A percentile compares a stretch with the other conserved stretches of the same genome.
phyloP scores from a whole-genome alignment of 2,888 invertebrate genomes.

The Tridacna gigas region DNA sequence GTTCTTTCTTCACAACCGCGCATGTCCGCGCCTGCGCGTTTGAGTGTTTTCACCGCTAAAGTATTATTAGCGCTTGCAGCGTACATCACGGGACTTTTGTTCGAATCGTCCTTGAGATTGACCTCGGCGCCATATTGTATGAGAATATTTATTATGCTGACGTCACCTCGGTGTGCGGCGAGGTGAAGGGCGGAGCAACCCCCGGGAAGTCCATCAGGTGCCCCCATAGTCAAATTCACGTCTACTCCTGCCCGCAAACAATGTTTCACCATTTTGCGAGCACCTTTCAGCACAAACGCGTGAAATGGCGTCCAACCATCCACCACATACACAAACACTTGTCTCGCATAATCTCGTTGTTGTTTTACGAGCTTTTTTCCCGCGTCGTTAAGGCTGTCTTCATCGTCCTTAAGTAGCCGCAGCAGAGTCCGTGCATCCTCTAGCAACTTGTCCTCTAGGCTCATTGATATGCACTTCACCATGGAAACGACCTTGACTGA shows the following conservation, averaged over 20 bases:
- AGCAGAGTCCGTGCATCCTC: conserved; percentile 73
- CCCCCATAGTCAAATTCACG: conserved; percentile 76
- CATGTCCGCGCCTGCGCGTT: conserved; percentile 77
- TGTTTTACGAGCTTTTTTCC: conserved; percentile 70
- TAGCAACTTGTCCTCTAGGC: conserved; percentile 48
- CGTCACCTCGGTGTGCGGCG: conserved; percentile 80
- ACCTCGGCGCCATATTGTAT: conserved; percentile 71
- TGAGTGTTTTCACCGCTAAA: conserved; percentile 72
- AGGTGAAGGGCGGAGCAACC: conserved; percentile 77
- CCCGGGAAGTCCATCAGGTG: conserved; percentile 75
- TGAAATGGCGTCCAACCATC: conserved; percentile 81
- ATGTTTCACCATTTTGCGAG: conserved; percentile 75
- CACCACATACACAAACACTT: conserved; percentile 71
- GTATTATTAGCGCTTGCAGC: conserved; percentile 73
- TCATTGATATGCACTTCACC: conserved; percentile 63
- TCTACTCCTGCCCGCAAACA: conserved; percentile 73
- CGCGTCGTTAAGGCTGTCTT: conserved; percentile 72
- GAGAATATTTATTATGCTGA: conserved; percentile 75
- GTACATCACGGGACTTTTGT: conserved; percentile 73
- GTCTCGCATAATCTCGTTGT: conserved; percentile 64
- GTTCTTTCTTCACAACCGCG: conserved; percentile 56
- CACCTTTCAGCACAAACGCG: conserved; percentile 78
- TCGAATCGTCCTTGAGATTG: conserved; percentile 66
- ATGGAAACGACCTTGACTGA: conserved; percentile 33
- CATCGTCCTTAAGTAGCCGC: conserved; percentile 73